A percentile compares a stretch with the other conserved stretches of the same genome.
These are phyloP conservation scores for Tachysurus vachellii DNA, from an alignment of 2,113 vertebrate genomes.

Conservation along the genomic window DNA sequence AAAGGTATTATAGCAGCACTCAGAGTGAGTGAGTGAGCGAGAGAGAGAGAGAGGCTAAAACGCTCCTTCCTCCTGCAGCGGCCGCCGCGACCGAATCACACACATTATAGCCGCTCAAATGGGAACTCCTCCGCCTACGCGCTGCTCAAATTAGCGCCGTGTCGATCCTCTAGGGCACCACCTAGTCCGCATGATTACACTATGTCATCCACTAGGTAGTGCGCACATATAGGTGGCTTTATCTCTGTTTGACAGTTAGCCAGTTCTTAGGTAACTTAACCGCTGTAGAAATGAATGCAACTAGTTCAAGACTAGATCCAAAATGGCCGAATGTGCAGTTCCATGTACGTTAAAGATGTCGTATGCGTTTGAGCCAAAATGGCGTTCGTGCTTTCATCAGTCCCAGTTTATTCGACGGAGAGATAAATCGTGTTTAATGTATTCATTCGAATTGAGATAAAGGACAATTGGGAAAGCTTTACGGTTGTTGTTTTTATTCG, in stretches of 20 bases:
- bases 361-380: neutral
- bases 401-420: neutral
- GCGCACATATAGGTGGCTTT: neutral
- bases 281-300: constrained; percentile 46
- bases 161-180: neutral
- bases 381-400: neutral
- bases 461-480: neutral
- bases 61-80: constrained; percentile 79
- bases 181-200: constrained; percentile 18
- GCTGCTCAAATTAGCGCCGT: constrained; percentile 41
- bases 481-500: neutral
- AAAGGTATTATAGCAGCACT: constrained; percentile 41
- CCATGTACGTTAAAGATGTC: neutral
- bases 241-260: neutral
- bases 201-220: constrained; percentile 20
- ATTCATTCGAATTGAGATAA: too few relatives aligned
- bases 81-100: constrained; percentile 76
- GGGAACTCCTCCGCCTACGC: constrained; percentile 61
- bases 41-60: neutral
- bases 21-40: neutral
- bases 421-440: neutral
- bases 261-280: neutral
- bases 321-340: neutral
- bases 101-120: constrained; percentile 52
- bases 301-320: constrained; percentile 58